Base-by-base conservation (phyloP, 53 echinoderm and acorn worm species). In the Echinometra lucunter region DNA sequence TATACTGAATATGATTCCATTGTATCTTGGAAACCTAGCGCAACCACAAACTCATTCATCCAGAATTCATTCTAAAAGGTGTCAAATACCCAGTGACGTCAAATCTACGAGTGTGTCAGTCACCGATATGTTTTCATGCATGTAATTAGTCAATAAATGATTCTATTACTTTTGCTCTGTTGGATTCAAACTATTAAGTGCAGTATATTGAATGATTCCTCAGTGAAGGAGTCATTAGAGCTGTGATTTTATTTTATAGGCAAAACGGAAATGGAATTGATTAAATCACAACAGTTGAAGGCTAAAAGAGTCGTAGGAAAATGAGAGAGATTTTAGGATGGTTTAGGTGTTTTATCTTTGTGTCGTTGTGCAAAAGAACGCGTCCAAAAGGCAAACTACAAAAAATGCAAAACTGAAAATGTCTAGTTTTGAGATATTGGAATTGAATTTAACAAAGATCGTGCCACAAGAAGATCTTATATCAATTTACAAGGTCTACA, bases 81-180 rank as follows among this genome's bases (percentile, higher is more conserved):
- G 85, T 49, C 85, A 85, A 85, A 85, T 85, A 49, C 85, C 28
- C 28, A n/a, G 49, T 85, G 85, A 85, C 85, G 85, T 85, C 85
- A 85, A 85, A 85, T 85, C 85, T n/a, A 25, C 0, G 85, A 85
- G 85, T 85, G 49, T 85, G 85, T 85, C 85, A 85, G 47, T 85
- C 85, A 85, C 49, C n/a, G 12, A 85, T 85, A 85, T 85, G 47
- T 85, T 9, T 49, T 85, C 85, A 85, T 85, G 85, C 85, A 47
- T 85, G 85, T 85, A 85, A 85, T 85, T 85, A 85, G 85, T 85
- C 85, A 85, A 85, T 85, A 85, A 85, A 85, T 85, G 85, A 85
- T 85, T 85, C 53, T 49, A 85, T 85, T 85, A 85, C 49, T 47
- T 85, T 85, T 85, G 85, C 85, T 85, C 28, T 28, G 85, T 85